Evolutionary conservation across 2,113 vertebrate species (phyloP).

Genomic region (Pygoscelis antarcticus): DNA sequence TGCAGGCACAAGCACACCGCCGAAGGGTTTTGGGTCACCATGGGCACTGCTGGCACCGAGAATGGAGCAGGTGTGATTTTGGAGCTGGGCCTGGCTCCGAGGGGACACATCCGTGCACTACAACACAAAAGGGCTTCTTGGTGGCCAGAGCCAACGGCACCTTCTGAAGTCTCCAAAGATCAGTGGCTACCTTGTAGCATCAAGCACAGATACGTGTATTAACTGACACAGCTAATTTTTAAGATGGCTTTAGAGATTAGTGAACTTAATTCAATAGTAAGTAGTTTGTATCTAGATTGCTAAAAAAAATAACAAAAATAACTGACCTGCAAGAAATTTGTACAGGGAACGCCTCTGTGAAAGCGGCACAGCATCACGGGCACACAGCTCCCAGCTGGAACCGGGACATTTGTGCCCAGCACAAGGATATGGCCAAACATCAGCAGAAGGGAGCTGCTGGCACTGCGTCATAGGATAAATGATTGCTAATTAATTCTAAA

Average conservation of each 20-base stretch:
- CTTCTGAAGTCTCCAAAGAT: not conserved
- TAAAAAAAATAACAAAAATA: not conserved
- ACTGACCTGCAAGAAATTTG: not conserved
- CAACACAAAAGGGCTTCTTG: not conserved
- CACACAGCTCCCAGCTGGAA: not conserved
- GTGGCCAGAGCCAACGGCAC: not conserved
- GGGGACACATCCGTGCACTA: fast-evolving
- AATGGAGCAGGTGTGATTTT: not conserved
- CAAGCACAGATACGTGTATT: not conserved
- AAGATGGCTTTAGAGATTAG: not conserved
- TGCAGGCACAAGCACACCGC: fast-evolving
- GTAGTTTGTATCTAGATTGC: not conserved
- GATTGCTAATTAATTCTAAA: not conserved
- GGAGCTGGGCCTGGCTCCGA: not conserved
- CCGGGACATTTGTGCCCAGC: not conserved
- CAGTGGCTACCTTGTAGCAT: not conserved
- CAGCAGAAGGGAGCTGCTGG: not conserved
- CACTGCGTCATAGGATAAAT: not conserved
- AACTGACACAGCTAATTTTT: not conserved
- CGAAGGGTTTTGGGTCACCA: not conserved
- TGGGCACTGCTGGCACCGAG: not conserved
- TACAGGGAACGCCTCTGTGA: not conserved
- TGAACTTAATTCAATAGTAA: not conserved
- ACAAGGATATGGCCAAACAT: not conserved
- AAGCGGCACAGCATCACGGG: not conserved